Evolutionary conservation across 2,113 vertebrate species (phyloP).

Genomic region (Eolophus roseicapilla): DNA sequence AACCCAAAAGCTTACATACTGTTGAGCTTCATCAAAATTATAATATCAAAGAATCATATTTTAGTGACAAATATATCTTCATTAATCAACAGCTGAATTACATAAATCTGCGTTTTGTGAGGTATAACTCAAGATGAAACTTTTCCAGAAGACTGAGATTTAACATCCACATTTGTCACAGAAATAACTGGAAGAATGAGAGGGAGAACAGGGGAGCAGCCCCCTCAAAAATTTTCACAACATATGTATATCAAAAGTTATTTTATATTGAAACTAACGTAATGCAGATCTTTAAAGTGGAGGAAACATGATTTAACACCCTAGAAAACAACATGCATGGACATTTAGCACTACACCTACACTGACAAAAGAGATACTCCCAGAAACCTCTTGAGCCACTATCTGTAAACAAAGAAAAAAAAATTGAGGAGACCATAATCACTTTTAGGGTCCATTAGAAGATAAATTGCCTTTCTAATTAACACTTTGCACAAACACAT

Average conservation of each 20-base stretch:
- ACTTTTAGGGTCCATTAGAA: constrained; percentile 40
- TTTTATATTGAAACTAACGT: neutral
- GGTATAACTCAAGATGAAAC: neutral
- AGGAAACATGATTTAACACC: neutral
- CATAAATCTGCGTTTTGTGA: neutral
- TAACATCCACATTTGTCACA: neutral
- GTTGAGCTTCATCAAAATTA: neutral
- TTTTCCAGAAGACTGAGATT: constrained; percentile 1
- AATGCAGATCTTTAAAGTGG: neutral
- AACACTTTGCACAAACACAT: constrained; percentile 31
- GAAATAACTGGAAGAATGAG: neutral
- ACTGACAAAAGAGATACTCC: neutral
- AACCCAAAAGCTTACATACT: neutral
- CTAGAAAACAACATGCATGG: neutral
- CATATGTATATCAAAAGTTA: neutral
- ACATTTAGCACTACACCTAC: neutral
- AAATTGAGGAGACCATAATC: neutral
- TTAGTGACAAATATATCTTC: neutral
- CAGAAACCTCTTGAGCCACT: neutral
- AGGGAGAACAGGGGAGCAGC: neutral
- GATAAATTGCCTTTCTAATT: constrained; percentile 56
- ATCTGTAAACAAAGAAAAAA: neutral
- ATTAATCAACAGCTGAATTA: neutral
- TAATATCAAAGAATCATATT: neutral
- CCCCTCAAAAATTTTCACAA: neutral